Evolutionary conservation across 2,888 invertebrate species (phyloP).

Genomic region (Dolomedes plantarius): DNA sequence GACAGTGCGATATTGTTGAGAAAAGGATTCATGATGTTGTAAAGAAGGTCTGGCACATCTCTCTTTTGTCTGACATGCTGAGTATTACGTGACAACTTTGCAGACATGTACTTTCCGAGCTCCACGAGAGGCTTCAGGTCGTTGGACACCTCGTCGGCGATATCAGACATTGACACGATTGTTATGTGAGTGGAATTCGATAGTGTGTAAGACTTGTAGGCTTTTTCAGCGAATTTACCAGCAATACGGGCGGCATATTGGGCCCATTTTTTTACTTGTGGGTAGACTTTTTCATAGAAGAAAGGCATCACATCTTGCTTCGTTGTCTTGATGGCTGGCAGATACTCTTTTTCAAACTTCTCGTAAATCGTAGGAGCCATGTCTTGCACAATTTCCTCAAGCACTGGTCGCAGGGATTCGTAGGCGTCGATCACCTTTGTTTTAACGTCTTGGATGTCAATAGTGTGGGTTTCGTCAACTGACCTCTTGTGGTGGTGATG

Average conservation of each 20-base stretch:
- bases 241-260: conserved; percentile 6
- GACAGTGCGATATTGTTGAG: neutral
- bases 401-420: neutral
- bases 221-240: neutral
- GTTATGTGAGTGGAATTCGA: conserved; percentile 40
- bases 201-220: conserved; percentile 10
- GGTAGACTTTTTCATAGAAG: neutral
- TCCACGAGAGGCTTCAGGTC: conserved; percentile 41
- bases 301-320: neutral
- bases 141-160: conserved; percentile 6
- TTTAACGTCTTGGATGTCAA: conserved; percentile 21
- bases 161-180: conserved; percentile 27
- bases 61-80: neutral
- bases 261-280: neutral
- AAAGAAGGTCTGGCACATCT: neutral
- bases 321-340: neutral
- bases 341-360: neutral
- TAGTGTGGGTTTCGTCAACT: conserved; percentile 5
- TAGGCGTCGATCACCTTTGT: neutral
- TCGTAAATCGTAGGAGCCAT: conserved; percentile 15
- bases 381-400: neutral
- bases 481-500: neutral
- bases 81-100: neutral
- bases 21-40: neutral
- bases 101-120: conserved; percentile 30